Percentiles rank a stretch among this genome's conserved stretches.
Evolutionary conservation across 2,113 vertebrate species (phyloP).

Genomic region (Formicarius rufipectus): DNA sequence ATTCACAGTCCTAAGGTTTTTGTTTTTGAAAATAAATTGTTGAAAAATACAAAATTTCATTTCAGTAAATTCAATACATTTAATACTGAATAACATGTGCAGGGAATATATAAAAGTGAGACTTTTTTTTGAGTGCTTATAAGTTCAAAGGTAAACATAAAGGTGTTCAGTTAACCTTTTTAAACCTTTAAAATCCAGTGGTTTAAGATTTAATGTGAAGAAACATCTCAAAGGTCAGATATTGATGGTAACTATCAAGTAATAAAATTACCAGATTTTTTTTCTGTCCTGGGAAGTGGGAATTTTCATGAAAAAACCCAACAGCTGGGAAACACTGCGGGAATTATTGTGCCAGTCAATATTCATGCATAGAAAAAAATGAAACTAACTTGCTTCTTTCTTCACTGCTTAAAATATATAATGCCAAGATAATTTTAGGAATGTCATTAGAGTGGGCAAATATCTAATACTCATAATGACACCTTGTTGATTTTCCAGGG

Average conservation of each 20-base stretch:
- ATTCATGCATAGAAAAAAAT: background rate
- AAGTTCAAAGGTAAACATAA: background rate
- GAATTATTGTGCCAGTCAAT: background rate
- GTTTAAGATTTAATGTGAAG: background rate
- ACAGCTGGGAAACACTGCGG: background rate
- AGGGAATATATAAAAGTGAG: background rate
- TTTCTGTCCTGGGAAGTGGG: background rate
- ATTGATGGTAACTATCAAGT: background rate
- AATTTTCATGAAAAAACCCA: background rate
- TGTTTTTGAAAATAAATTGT: background rate
- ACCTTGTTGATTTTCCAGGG: background rate
- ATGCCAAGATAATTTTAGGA: background rate
- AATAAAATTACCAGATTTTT: background rate
- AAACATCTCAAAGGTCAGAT: background rate
- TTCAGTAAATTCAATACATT: background rate
- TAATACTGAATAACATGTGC: background rate
- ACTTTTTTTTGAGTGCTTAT: background rate
- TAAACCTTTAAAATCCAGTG: background rate
- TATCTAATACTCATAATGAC: background rate
- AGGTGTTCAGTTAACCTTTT: background rate
- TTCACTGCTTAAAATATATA: background rate
- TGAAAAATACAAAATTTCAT: background rate
- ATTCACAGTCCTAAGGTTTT: background rate
- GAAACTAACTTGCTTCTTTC: background rate
- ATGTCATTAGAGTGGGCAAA: background rate